Base-by-base conservation (phyloP, 1,140 invertebrate species). In the Myzus persicae region DNA sequence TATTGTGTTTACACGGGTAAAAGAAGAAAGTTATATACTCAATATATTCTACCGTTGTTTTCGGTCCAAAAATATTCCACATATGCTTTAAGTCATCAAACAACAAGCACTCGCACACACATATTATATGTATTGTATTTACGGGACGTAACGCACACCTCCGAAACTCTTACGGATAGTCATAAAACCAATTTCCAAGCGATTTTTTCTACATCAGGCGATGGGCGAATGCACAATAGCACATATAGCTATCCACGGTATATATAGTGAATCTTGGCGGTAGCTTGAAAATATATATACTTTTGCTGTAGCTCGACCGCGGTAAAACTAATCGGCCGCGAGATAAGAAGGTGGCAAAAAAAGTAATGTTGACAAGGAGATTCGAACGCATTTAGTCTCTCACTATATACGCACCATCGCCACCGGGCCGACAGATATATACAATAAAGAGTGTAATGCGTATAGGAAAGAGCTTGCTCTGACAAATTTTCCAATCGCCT, bases 401-500 rank as follows among this genome's bases (percentile, higher is more conserved):
- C 31, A 36, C 59, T 76, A 76, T 76, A n/a, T 85, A 44, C n/a
- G 87, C 46, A 89, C 26, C n/a, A 24, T 38, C 38, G 48, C 26
- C 88, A 36, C 22, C n/a, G 22, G 1, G 2, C 22, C 85, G 31
- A 46, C 31, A n/a, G 42, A n/a, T 31, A 76, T 67, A 67, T n/a
- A 76, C 31, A 51, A 51, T 24, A 24, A 31, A n/a, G 85, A 88
- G 44, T 38, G 14, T 40, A 84, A 44, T 76, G 36, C n/a, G 87
- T 18, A 40, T 38, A 31, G 89, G 42, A 67, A 67, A 67, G 81
- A 36, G 67, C 59, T 76, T n/a, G 59, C 6, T 8, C 44, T 36
- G 90, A 82, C 67, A 82, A 92, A 81, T 92, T 92, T 92, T 20
- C 90, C 90, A 76, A 76, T 91, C 76, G 90, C 31, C 59, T 46